Evolutionary conservation across 2,113 vertebrate species (phyloP).

Genomic region (Burhinus oedicnemus): DNA sequence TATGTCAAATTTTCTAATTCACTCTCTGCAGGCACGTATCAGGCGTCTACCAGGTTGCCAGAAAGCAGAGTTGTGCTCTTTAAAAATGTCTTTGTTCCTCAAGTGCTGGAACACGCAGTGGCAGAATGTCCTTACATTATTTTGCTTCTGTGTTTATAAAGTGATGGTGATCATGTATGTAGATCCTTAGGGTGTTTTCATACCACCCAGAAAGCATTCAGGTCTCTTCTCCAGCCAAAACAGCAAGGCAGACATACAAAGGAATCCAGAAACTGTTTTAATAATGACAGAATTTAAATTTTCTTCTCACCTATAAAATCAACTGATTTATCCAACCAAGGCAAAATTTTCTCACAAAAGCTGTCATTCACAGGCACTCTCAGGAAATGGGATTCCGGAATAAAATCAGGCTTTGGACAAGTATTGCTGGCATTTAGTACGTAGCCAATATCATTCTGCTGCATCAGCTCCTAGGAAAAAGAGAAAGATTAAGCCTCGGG

Average conservation of each 20-base stretch:
- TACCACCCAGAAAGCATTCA: background rate
- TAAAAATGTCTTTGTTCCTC: background rate
- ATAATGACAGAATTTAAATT: background rate
- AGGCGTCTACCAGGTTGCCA: background rate
- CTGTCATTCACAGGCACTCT: constrained; percentile 96
- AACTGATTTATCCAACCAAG: constrained; percentile 93
- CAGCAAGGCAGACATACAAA: background rate
- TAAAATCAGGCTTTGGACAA: constrained; percentile 96
- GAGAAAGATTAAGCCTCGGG: background rate
- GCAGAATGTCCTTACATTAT: background rate
- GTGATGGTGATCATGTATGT: background rate
- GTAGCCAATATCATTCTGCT: constrained; percentile 90
- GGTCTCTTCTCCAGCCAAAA: background rate
- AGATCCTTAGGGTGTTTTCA: background rate
- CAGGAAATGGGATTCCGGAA: constrained; percentile 92
- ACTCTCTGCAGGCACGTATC: background rate
- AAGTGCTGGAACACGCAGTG: background rate
- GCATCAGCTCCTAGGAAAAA: constrained; percentile 89
- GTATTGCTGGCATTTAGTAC: constrained; percentile 95
- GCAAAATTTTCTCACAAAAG: constrained; percentile 97
- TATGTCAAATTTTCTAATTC: background rate
- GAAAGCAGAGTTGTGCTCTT: background rate
- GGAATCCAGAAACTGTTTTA: background rate
- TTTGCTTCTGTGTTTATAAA: background rate
- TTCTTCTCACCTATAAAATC: constrained; percentile 92